These are phyloP conservation scores for Muricea muricata DNA, from an alignment of 92 coral and sea anemone genomes.

Conservation along the genomic window DNA sequence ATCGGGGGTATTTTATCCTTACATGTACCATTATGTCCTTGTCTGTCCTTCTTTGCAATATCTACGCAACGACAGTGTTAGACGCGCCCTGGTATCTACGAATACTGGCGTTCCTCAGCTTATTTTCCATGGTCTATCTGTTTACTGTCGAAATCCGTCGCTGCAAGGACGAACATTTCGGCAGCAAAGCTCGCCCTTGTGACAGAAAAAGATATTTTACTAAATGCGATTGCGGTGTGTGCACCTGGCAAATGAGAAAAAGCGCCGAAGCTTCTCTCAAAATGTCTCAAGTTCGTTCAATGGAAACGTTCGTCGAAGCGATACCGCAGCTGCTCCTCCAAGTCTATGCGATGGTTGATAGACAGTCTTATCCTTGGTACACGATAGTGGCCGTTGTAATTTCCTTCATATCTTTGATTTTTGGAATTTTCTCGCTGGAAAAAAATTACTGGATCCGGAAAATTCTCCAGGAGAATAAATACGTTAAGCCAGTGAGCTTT, in stretches of 20 bases:
- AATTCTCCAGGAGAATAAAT: neutral
- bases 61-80: neutral
- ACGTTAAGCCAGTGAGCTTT: neutral
- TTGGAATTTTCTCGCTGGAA: neutral
- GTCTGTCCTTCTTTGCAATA: neutral
- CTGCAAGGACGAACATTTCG: neutral
- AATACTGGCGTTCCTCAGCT: neutral
- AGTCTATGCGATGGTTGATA: neutral
- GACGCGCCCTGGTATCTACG: neutral
- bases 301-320: neutral
- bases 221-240: neutral
- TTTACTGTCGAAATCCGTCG: neutral
- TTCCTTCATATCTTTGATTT: neutral
- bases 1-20: neutral
- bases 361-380: neutral
- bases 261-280: neutral
- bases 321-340: neutral
- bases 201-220: neutral
- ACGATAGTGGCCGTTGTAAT: neutral
- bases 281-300: neutral
- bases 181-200: neutral
- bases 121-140: neutral
- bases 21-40: neutral
- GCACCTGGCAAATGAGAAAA: neutral
- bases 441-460: neutral